A percentile compares a stretch with the other conserved stretches of the same genome.
phyloP scores from a whole-genome alignment of 2,888 invertebrate species.

The Enchytraeus crypticus region DNA sequence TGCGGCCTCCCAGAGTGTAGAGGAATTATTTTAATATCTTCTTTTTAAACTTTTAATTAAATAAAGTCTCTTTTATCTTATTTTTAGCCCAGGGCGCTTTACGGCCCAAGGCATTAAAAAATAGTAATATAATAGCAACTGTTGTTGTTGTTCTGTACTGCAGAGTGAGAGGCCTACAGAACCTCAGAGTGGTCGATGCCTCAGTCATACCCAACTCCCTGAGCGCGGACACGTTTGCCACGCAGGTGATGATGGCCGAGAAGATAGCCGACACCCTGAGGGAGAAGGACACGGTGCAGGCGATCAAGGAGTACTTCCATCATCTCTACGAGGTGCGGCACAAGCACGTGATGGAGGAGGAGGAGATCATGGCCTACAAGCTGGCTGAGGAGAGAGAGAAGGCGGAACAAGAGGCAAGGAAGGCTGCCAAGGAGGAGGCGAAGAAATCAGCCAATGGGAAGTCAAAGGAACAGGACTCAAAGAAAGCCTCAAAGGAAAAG shows the following conservation, averaged over 20 bases:
- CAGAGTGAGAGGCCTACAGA: slow-evolving; percentile 25
- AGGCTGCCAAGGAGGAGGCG: not conserved
- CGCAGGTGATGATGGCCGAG: slow-evolving; percentile 29
- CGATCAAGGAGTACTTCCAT: slow-evolving; percentile 28
- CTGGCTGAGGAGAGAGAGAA: not conserved
- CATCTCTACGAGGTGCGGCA: slow-evolving; percentile 25
- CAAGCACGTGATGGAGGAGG: slow-evolving; percentile 23
- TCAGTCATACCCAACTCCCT: slow-evolving; percentile 24
- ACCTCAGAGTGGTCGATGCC: slow-evolving; percentile 24
- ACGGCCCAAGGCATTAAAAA: no score
- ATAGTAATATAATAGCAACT: no score
- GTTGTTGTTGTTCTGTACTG: no score
- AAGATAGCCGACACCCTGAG: slow-evolving; percentile 25
- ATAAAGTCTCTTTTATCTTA: no score
- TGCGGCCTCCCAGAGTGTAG: no score
- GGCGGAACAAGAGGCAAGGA: not conserved
- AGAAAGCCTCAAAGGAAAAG: no score
- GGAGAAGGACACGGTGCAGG: slow-evolving; percentile 22
- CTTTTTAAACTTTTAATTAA: no score
- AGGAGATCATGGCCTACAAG: slow-evolving; percentile 6
- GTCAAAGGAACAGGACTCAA: no score
- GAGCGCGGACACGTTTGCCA: slow-evolving; percentile 24
- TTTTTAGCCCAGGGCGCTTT: no score
- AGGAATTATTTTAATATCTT: no score
- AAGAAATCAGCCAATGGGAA: no score